A percentile compares a stretch with the other conserved stretches of the same genome.
Evolutionary conservation across 2,888 invertebrate genomes (phyloP).

Genomic region (Euphydryas editha): DNA sequence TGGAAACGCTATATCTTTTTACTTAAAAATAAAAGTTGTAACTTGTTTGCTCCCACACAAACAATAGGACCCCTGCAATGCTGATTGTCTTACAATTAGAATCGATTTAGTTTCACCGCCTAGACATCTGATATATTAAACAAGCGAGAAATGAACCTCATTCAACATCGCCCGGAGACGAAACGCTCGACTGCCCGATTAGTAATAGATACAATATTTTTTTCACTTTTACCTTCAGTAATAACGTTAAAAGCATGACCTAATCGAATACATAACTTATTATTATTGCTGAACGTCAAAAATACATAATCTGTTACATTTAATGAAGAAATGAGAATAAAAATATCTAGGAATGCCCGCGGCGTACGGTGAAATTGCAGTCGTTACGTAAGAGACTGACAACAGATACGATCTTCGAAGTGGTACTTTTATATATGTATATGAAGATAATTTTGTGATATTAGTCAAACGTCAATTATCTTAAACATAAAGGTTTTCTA

Average conservation of each 20-base stretch:
- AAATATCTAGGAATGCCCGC: constrained; percentile 19
- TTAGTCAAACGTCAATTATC: not conserved
- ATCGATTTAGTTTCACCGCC: constrained; percentile 72
- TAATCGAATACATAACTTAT: constrained; percentile 16
- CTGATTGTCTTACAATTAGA: constrained; percentile 68
- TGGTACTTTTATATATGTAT: not conserved
- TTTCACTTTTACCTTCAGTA: constrained; percentile 17
- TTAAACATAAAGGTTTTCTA: too few relatives aligned
- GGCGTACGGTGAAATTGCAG: constrained; percentile 26
- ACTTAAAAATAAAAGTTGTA: constrained; percentile 56
- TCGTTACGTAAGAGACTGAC: constrained; percentile 20
- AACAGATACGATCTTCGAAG: constrained; percentile 2
- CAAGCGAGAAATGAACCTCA: constrained; percentile 59
- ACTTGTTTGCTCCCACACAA: constrained; percentile 70
- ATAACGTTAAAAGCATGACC: constrained; percentile 22
- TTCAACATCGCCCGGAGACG: constrained; percentile 45
- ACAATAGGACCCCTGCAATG: constrained; percentile 71
- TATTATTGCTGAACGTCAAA: constrained; percentile 24
- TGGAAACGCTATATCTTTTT: constrained; percentile 49
- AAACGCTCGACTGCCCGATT: constrained; percentile 45
- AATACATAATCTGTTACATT: constrained; percentile 26
- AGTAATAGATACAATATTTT: constrained; percentile 25
- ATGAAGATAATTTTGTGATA: not conserved
- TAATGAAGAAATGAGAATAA: constrained; percentile 23
- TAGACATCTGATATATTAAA: constrained; percentile 52